Conservation (phyloP, 2,888 invertebrate genomes). For the Creontiades dilutus region DNA sequence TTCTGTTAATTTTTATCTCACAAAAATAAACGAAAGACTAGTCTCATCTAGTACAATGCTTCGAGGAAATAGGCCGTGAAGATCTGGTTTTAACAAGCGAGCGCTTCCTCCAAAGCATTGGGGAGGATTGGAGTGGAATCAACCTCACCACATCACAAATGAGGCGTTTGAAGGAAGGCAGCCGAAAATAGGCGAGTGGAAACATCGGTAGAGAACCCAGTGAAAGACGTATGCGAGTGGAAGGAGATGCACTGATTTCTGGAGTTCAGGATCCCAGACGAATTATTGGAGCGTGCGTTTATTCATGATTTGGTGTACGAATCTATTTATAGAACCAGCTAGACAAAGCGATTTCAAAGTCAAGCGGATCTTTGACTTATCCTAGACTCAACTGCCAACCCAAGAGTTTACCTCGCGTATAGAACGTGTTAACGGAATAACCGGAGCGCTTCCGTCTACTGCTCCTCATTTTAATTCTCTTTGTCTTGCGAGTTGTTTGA, state of each 20-base stretch:
- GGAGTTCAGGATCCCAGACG: neutral
- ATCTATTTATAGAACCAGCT: neutral
- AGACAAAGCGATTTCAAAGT: neutral
- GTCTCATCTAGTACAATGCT: neutral
- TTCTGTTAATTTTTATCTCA: neutral
- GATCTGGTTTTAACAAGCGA: neutral
- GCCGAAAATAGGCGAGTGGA: slow-evolving; percentile 1
- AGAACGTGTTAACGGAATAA: neutral
- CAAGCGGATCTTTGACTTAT: neutral
- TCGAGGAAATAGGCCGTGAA: neutral
- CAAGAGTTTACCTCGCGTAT: no score
- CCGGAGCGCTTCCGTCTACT: neutral
- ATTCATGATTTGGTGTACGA: neutral
- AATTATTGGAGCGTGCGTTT: slow-evolving; percentile 15
- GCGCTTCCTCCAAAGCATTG: neutral
- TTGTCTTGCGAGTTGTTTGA: no score
- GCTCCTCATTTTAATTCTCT: no score
- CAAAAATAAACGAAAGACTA: neutral
- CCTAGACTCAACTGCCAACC: neutral
- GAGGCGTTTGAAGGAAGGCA: neutral
- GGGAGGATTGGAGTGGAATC: slow-evolving; percentile 10
- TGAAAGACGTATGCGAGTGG: neutral
- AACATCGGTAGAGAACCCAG: neutral
- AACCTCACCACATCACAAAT: slow-evolving; percentile 10
- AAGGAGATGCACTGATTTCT: neutral